Evolutionary conservation across 2,113 vertebrate genomes (phyloP).

Genomic region (Colossoma macropomum): DNA sequence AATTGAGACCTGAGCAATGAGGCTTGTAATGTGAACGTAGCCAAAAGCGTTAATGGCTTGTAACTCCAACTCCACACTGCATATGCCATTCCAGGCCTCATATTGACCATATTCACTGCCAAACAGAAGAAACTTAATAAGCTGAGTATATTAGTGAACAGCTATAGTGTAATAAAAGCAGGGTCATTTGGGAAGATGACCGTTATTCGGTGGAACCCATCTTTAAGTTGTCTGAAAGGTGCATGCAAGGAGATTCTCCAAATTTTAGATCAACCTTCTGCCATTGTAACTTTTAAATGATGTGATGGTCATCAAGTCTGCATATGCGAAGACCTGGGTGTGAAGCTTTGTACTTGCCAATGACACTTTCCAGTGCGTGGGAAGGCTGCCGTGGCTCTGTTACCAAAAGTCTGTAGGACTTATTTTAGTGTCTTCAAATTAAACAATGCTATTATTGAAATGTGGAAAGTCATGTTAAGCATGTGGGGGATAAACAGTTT

Average conservation of each 20-base stretch:
- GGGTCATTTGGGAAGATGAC: not conserved
- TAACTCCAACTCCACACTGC: slow-evolving; percentile 38
- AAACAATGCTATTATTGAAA: not conserved
- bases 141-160: not conserved
- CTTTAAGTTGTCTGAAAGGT: not conserved
- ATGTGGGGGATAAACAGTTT: not conserved
- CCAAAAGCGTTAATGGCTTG: slow-evolving; percentile 44
- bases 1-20: no score
- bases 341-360: not conserved
- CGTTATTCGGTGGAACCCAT: not conserved
- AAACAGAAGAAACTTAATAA: not conserved
- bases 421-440: not conserved
- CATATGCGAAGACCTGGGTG: slow-evolving; percentile 1
- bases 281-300: not conserved
- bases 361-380: not conserved
- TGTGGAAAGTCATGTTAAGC: not conserved
- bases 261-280: not conserved
- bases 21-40: no score
- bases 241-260: not conserved
- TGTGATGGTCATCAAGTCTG: not conserved
- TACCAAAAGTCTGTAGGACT: not conserved
- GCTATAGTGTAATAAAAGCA: not conserved
- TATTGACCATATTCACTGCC: not conserved
- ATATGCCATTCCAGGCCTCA: slow-evolving; percentile 14
- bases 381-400: not conserved